These are phyloP conservation scores for Arctopsyche grandis DNA, from an alignment of 1,140 invertebrate genomes.

Conservation along the genomic window DNA sequence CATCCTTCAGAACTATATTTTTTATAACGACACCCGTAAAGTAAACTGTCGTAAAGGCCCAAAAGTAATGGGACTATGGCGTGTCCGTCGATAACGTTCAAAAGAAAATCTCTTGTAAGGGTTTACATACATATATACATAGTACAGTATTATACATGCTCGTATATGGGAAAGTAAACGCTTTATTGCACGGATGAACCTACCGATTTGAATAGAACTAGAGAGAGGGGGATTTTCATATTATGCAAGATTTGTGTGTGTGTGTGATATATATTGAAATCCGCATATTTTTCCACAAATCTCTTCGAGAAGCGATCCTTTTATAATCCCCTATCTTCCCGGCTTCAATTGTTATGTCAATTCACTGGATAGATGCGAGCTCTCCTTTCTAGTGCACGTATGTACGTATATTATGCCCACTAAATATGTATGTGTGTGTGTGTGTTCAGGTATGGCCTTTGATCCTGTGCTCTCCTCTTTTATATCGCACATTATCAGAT, in stretches of 20 bases:
- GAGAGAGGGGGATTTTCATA: too few species aligned
- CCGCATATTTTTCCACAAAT: too few species aligned
- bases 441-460: not conserved
- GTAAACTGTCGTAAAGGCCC: too few species aligned
- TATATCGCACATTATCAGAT: not conserved
- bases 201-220: too few species aligned
- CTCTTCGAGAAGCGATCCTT: not conserved
- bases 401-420: not conserved
- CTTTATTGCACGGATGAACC: slow-evolving; percentile 7
- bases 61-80: not conserved
- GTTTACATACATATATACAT: too few species aligned
- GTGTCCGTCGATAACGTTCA: not conserved
- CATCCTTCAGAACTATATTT: too few species aligned
- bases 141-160: too few species aligned
- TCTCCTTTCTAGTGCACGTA: not conserved
- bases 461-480: not conserved
- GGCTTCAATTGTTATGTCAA: slow-evolving; percentile 1
- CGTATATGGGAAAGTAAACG: slow-evolving; percentile 18
- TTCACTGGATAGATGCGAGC: not conserved
- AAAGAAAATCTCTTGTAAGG: not conserved
- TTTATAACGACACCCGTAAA: too few species aligned
- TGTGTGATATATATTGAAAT: too few species aligned
- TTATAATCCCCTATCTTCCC: not conserved
- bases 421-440: not conserved
- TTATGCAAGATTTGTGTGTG: too few species aligned